Evolutionary conservation across 2,113 vertebrate genomes (phyloP), one percentile per base, ranked within the genome.

Genomic region (Cynopterus brachyotis): DNA sequence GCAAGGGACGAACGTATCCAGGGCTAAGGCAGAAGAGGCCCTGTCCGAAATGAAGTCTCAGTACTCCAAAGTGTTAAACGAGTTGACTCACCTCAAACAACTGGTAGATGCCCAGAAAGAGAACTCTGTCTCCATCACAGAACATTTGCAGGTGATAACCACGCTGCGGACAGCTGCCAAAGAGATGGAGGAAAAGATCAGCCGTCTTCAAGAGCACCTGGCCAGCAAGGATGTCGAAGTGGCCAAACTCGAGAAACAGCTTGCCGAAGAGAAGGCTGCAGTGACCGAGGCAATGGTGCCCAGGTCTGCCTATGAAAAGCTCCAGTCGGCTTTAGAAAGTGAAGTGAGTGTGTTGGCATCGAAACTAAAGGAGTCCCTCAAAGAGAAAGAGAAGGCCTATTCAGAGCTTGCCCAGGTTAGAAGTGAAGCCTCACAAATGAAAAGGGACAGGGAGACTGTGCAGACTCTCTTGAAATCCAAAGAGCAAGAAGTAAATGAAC

Each of bases 321-420:
- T 99, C 26, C 98, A 98, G 89, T 97, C 98, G 2, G 98, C 98
- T 0, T 96, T 99, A 53, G 99, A 99, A 97, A 96, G 96, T 0
- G 99, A 99, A 98, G 98, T 99, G 90, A 99, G 84, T 85, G 96
- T 96, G 64, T 97, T 99, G 97, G 99, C 99, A 28, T 98, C 98
- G 32, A 99, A 99, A 93, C 98, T 99, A 96, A 99, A 99, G 97
- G 99, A 99, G 60, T 98, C 99, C 0, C 97, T 99, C n/a, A 98
- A 99, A 95, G 99, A 99, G 96, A 99, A 99, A 97, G 99, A 99
- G 55, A 99, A 99, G 76, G 97, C 99, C 97, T 99, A 99, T 42
- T 97, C 98, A 55, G 99, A 99, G 96, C 98, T 98, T 35, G 97
- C 98, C 12, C 99, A 99, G 13, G 98, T 99, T 5, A 99, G 98